These are phyloP conservation scores for Pseudachorutes palmiensis DNA, from an alignment of 1,140 invertebrate genomes.

Conservation along the genomic window DNA sequence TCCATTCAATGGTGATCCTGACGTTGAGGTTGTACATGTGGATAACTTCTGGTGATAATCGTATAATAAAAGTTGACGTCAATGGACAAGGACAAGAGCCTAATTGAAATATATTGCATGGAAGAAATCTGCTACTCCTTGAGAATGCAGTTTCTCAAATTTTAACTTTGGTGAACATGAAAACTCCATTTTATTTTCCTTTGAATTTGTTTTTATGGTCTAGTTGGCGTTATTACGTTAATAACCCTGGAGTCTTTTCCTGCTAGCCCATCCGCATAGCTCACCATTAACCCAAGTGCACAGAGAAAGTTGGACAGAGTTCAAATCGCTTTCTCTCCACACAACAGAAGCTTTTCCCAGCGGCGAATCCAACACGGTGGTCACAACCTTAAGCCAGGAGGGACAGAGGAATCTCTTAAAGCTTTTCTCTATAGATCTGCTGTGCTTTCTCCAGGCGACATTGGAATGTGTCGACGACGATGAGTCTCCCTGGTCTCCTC, in stretches of 20 bases:
- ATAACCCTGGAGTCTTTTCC: not conserved
- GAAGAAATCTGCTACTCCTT: too few relatives aligned
- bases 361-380: not conserved
- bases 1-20: not conserved
- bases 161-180: too few relatives aligned
- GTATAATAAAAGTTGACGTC: too few relatives aligned
- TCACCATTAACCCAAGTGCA: not conserved
- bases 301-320: conserved; percentile 14
- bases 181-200: not conserved
- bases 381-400: too few relatives aligned
- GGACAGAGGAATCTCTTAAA: too few relatives aligned
- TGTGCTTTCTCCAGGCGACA: too few relatives aligned
- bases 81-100: too few relatives aligned
- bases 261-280: not conserved
- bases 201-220: not conserved
- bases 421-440: too few relatives aligned
- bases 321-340: conserved; percentile 14
- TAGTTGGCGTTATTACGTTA: not conserved
- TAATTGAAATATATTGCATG: too few relatives aligned
- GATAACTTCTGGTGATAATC: too few relatives aligned
- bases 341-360: not conserved
- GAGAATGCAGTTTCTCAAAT: too few relatives aligned
- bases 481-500: not conserved
- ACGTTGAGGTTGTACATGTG: not conserved
- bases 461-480: not conserved